Evolutionary conservation across 2,888 invertebrate species (phyloP).

Genomic region (Folsomia manolachei): DNA sequence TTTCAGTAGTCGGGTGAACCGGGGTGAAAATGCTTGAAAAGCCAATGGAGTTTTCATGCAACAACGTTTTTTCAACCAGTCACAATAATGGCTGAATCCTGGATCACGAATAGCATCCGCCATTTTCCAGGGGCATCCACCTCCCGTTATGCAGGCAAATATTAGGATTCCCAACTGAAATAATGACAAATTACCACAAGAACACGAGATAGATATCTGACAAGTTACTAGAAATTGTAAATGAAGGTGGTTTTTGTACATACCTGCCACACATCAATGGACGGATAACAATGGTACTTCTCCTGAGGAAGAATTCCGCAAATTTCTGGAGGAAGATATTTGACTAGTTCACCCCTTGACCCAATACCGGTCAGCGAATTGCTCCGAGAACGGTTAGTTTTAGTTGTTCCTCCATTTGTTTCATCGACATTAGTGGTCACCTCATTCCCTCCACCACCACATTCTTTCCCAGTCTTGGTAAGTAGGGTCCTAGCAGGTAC

Average conservation of each 20-base stretch:
- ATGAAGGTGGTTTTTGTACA: too few relatives aligned
- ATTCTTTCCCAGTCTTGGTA: constrained; percentile 53
- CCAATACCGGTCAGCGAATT: neutral
- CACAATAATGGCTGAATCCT: constrained; percentile 64
- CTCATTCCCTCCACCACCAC: neutral
- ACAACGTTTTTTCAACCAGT: constrained; percentile 65
- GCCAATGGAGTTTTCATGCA: constrained; percentile 62
- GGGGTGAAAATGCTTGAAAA: constrained; percentile 65
- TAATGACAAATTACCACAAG: neutral
- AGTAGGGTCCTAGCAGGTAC: constrained; percentile 62
- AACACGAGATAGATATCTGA: neutral
- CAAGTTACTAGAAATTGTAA: too few relatives aligned
- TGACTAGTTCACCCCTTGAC: neutral
- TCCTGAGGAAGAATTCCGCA: constrained; percentile 63
- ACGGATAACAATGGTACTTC: constrained; percentile 65
- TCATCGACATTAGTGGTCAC: neutral
- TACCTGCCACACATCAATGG: constrained; percentile 73
- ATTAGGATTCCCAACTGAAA: constrained; percentile 62
- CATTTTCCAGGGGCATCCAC: constrained; percentile 69
- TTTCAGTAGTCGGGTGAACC: constrained; percentile 43
- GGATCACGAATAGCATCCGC: constrained; percentile 68
- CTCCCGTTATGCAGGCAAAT: constrained; percentile 65
- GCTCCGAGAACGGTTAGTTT: neutral
- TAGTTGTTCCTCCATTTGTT: neutral
- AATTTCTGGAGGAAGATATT: constrained; percentile 51